A percentile compares a stretch with the other conserved stretches of the same genome.
Conservation (phyloP, 2,888 invertebrate species). For the Mimachlamys varia region DNA sequence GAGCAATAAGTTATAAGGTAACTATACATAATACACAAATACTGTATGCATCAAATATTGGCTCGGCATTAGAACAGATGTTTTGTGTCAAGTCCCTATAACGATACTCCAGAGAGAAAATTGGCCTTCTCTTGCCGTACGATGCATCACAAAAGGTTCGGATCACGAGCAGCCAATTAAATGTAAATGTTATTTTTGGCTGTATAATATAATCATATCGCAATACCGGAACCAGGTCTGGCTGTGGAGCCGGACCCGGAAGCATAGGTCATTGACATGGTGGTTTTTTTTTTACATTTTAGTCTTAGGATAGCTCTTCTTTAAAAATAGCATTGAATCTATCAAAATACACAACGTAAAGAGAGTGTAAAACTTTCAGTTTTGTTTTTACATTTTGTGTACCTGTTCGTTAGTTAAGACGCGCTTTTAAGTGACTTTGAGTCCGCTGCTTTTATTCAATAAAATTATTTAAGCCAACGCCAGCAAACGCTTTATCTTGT, state of each 20-base stretch:
- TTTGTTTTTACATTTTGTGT: too few relatives aligned
- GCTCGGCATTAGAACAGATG: neutral
- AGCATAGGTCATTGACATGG: neutral
- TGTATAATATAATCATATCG: neutral
- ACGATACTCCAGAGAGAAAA: neutral
- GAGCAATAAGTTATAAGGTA: neutral
- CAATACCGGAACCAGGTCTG: neutral
- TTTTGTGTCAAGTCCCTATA: neutral
- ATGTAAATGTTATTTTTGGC: constrained; percentile 21
- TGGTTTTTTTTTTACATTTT: neutral
- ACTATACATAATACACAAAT: constrained; percentile 5
- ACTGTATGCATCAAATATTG: neutral
- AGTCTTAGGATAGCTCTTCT: neutral
- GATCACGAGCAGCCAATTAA: neutral
- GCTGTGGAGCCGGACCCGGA: neutral
- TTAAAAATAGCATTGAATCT: neutral
- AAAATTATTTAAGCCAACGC: too few relatives aligned
- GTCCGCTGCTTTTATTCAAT: too few relatives aligned
- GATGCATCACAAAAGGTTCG: neutral
- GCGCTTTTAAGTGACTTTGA: too few relatives aligned
- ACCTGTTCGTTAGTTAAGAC: too few relatives aligned
- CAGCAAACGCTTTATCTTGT: too few relatives aligned
- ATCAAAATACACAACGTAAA: too few relatives aligned
- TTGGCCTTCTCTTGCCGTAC: neutral
- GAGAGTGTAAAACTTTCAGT: too few relatives aligned